Percentiles rank a stretch among this genome's conserved stretches.
phyloP scores from a whole-genome alignment of 2,113 vertebrate genomes.

The Alethe castanea region DNA sequence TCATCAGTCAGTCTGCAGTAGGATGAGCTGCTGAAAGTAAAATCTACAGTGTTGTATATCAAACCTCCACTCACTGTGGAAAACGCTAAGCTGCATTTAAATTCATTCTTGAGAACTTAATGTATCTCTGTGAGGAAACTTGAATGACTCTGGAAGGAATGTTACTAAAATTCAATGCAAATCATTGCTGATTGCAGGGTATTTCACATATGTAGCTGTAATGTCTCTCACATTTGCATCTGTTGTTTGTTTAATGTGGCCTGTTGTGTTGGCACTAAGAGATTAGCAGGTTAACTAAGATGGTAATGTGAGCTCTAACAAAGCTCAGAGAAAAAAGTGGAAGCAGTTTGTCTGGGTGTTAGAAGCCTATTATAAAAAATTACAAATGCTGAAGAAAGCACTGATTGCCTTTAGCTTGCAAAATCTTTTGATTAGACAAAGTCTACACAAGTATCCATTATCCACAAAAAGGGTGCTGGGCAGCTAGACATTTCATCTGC shows the following conservation, averaged over 20 bases:
- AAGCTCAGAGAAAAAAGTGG: not conserved
- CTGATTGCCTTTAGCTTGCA: not conserved
- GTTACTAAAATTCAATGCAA: not conserved
- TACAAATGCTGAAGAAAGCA: not conserved
- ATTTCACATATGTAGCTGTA: not conserved
- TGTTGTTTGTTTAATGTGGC: slow-evolving; percentile 10
- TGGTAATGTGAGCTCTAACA: not conserved
- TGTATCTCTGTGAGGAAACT: not conserved
- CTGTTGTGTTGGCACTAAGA: not conserved
- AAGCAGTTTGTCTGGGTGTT: not conserved
- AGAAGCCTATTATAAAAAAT: not conserved
- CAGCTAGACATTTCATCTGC: not conserved
- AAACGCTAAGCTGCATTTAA: not conserved
- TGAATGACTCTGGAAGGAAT: not conserved
- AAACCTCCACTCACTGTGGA: not conserved
- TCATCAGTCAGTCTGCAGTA: not conserved
- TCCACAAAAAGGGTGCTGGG: not conserved
- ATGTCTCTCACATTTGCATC: not conserved
- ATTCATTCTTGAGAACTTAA: not conserved
- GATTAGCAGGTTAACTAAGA: slow-evolving; percentile 10
- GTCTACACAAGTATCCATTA: not conserved
- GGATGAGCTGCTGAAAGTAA: not conserved
- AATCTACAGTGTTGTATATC: not conserved
- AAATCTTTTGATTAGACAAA: not conserved
- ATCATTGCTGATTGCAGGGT: not conserved